A percentile compares a stretch with the other conserved stretches of the same genome.
Evolutionary conservation across 2,113 vertebrate genomes (phyloP).

Genomic region (Ondatra zibethicus): DNA sequence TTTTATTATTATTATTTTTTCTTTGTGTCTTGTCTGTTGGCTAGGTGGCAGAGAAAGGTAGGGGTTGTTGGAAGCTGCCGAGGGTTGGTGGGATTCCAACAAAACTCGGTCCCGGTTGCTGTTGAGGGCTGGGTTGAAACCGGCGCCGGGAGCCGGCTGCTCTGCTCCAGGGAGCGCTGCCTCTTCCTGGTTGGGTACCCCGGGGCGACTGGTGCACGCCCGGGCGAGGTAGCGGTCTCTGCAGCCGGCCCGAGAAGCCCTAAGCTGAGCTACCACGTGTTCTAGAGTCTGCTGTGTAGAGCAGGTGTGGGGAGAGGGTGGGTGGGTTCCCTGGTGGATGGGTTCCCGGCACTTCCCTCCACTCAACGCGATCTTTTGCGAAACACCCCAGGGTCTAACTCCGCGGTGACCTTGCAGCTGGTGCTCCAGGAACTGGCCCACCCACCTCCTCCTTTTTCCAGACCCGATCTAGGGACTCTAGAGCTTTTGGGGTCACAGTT

Average conservation of each 20-base stretch:
- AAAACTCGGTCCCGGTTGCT: not conserved
- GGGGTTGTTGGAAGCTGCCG: constrained; percentile 33
- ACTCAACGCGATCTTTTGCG: not conserved
- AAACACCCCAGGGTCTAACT: not conserved
- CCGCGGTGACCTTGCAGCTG: constrained; percentile 52
- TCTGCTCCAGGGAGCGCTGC: not conserved
- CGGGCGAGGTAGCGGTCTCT: not conserved
- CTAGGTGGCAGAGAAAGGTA: constrained; percentile 63
- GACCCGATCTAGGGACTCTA: too few species aligned
- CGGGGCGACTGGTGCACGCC: not conserved
- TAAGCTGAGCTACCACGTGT: constrained; percentile 51
- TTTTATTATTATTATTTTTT: not conserved
- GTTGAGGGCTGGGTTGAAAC: constrained; percentile 22
- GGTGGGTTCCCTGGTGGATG: not conserved
- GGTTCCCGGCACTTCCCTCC: not conserved
- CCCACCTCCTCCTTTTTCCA: too few species aligned
- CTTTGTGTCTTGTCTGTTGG: constrained; percentile 73
- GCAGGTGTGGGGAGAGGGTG: constrained; percentile 56
- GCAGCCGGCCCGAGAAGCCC: not conserved
- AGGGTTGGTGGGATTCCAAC: not conserved
- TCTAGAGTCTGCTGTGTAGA: not conserved
- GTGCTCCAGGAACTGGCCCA: not conserved
- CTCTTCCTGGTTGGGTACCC: not conserved
- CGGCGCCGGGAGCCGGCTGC: constrained; percentile 5
- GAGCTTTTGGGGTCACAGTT: not conserved